Evolutionary conservation across 2,797 vertebrate genomes (phyloP).

Genomic region (Caiman crocodilus): DNA sequence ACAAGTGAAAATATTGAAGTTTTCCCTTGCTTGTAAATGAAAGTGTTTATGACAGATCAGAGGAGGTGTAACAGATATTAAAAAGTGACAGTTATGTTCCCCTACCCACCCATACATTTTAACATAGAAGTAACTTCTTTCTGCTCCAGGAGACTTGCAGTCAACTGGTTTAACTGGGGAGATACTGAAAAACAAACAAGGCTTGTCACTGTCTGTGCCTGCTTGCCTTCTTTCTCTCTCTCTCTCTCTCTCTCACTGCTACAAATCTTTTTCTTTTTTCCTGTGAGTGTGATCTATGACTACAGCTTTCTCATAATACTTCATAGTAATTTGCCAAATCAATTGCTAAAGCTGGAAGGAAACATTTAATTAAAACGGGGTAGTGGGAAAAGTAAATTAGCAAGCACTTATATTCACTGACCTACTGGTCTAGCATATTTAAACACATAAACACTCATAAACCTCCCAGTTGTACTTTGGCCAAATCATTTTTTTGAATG

Average conservation of each 20-base stretch:
- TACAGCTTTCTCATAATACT: background rate
- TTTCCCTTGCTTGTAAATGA: background rate
- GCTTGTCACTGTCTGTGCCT: background rate
- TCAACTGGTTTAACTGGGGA: background rate
- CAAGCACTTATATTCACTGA: background rate
- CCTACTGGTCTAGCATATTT: background rate
- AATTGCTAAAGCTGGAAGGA: conserved; percentile 22
- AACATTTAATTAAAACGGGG: background rate
- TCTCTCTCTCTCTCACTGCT: background rate
- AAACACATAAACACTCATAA: background rate
- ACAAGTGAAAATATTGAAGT: background rate
- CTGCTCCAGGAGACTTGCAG: background rate
- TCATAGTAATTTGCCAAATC: conserved; percentile 22
- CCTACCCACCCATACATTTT: accelerated
- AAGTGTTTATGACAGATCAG: background rate
- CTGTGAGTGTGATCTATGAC: background rate
- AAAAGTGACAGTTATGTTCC: background rate
- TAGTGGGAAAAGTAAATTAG: background rate
- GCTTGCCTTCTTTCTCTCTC: background rate
- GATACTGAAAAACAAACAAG: background rate
- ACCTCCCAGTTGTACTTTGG: background rate
- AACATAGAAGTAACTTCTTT: background rate
- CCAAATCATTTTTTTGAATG: background rate
- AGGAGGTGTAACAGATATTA: background rate
- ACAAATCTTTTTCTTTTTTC: background rate